These are phyloP conservation scores for Xanthia togata DNA, from an alignment of 2,888 invertebrate genomes.

Conservation along the genomic window DNA sequence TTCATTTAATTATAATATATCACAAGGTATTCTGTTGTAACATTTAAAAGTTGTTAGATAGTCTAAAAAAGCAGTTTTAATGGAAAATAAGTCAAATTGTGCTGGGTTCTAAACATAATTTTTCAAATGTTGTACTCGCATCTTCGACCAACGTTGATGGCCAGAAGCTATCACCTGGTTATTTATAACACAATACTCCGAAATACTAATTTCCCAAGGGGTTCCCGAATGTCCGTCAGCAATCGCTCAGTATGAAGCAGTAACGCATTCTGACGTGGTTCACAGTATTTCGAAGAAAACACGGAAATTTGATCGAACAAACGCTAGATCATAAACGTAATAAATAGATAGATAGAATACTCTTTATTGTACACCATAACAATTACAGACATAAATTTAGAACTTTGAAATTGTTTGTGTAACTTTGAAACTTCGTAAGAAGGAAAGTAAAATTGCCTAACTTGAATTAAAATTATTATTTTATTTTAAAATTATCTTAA, in stretches of 20 bases:
- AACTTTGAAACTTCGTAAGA: neutral
- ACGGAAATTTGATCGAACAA: neutral
- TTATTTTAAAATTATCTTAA: no score
- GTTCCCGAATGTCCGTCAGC: constrained; percentile 20
- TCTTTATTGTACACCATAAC: no score
- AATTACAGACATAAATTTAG: no score
- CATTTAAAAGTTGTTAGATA: no score
- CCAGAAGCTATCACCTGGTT: neutral
- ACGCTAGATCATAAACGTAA: neutral
- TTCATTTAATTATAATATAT: no score
- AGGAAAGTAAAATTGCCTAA: neutral
- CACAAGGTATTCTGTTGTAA: no score
- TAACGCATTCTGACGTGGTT: constrained; percentile 4
- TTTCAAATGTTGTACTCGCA: neutral
- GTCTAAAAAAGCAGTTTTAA: no score
- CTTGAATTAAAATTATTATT: no score
- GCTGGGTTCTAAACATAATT: no score
- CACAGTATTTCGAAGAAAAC: constrained; percentile 3
- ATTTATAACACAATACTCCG: constrained; percentile 25
- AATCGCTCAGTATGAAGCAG: constrained; percentile 23
- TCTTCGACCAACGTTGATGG: neutral
- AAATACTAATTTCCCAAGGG: constrained; percentile 43
- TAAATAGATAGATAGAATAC: no score
- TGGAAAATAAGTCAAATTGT: neutral
- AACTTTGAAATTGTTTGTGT: no score